Evolutionary conservation across 2,797 vertebrate species (phyloP), one percentile per base, ranked within the genome.

Genomic region (Arrhamphus sclerolepis): DNA sequence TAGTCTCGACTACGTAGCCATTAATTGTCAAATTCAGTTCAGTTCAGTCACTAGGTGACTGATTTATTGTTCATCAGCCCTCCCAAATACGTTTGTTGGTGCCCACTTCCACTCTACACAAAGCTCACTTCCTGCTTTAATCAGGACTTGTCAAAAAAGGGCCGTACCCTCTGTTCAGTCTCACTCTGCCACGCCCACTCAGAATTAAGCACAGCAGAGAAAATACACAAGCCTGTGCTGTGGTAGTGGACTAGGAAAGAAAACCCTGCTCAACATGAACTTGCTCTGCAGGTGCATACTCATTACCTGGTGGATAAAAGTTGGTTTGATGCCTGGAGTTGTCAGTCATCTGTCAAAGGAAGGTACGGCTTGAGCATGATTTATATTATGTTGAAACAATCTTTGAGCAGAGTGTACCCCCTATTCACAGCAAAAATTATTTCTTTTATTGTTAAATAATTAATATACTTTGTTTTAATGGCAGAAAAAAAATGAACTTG

Each of bases 101-200:
- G 58, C 46, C 72, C 72, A 52, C 49, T 78, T 81, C 53, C 62
- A 75, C 67, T 66, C 29, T 46, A 42, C 62, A 70, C 60, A 70
- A 76, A 78, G 63, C 82, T 82, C 50, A 74, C 88, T 93, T 94
- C 93, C 94, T 93, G 71, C 70, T 83, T 52, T 22, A 57, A 72
- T 65, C 66, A 13, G 56, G 70, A 57, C 70, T 77, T 65, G 65
- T 79, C 86, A 87, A 80, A 90, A n/a, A 77, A 89, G 77, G 76
- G 68, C 82, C 87, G 56, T n/a, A 62, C 82, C 71, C 58, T 75
- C 64, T 0, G 44, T 52, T 62, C 47, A 81, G 61, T 14, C 41
- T 46, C 42, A 20, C 57, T 59, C 49, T 63, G 31, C 20, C 28
- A 41, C 57, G 21, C 70, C 59, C 54, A 46, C 46, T 56, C 22